A percentile compares a stretch with the other conserved stretches of the same genome.
These are phyloP conservation scores for Pangasius sanitwongsei DNA, from an alignment of 2,797 vertebrate species.

Conservation along the genomic window DNA sequence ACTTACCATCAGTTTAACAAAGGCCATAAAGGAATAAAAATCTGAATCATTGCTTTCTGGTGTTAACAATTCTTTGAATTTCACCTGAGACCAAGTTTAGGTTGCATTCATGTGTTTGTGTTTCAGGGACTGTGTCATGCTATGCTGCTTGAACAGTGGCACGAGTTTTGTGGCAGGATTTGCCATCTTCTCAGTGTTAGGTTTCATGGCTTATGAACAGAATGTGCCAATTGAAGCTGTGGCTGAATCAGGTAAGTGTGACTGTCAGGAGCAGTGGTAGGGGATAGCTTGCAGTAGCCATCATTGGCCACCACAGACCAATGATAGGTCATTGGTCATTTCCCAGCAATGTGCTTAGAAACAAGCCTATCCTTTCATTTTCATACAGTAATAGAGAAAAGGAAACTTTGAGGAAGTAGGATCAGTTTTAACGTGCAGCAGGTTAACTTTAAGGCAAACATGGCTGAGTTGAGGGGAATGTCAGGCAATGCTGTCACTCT, in stretches of 20 bases:
- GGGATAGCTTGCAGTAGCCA: not conserved
- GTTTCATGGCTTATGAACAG: conserved; percentile 98
- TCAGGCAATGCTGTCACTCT: not conserved
- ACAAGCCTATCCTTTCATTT: not conserved
- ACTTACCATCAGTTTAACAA: not conserved
- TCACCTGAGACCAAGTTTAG: not conserved
- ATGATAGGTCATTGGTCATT: not conserved
- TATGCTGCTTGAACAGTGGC: conserved; percentile 98
- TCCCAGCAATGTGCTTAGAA: not conserved
- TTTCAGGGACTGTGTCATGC: conserved; percentile 93
- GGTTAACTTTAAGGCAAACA: not conserved
- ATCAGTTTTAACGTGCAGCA: not conserved
- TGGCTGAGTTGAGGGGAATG: not conserved
- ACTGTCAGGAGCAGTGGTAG: not conserved
- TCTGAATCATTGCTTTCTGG: not conserved
- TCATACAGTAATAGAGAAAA: not conserved
- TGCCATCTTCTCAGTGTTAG: conserved; percentile 98
- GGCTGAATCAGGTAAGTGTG: conserved; percentile 91
- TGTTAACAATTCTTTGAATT: not conserved
- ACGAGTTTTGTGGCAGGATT: conserved; percentile 98
- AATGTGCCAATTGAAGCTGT: conserved; percentile 96
- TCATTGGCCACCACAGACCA: not conserved
- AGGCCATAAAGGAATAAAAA: not conserved
- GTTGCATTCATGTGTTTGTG: conserved; percentile 16
- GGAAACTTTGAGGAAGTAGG: not conserved